These are phyloP conservation scores for Seira ritae DNA, from an alignment of 2,888 invertebrate species.

Conservation along the genomic window DNA sequence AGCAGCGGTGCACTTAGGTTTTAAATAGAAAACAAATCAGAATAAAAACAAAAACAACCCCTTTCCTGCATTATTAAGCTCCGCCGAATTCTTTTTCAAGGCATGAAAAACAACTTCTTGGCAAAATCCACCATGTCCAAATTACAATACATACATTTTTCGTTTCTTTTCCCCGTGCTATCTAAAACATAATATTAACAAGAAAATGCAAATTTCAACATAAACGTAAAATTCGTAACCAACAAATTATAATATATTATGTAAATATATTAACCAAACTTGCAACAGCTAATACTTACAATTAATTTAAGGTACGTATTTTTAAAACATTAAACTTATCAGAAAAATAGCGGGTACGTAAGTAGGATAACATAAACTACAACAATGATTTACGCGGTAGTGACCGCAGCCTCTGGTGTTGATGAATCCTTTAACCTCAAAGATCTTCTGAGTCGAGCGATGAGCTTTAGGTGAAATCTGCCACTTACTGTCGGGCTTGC, in stretches of 20 bases:
- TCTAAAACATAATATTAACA: neutral
- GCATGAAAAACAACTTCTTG: too few species aligned
- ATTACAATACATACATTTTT: neutral
- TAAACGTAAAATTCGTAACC: neutral
- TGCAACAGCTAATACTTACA: neutral
- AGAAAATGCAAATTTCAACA: neutral
- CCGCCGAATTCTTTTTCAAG: too few species aligned
- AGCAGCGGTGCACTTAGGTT: neutral
- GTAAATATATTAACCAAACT: too few species aligned
- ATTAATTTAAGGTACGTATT: constrained; percentile 5
- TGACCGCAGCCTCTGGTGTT: constrained; percentile 46
- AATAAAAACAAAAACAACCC: too few species aligned
- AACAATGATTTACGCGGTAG: constrained; percentile 53
- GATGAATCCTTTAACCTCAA: constrained; percentile 68
- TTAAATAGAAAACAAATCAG: too few species aligned
- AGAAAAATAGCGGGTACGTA: neutral
- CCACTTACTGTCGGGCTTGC: constrained; percentile 51
- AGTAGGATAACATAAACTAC: neutral
- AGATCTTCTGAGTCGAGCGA: constrained; percentile 65
- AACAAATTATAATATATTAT: too few species aligned
- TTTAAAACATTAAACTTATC: neutral
- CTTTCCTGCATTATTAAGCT: too few species aligned
- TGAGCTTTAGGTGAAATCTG: constrained; percentile 69
- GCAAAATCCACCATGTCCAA: too few species aligned
- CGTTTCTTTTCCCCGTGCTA: too few species aligned